Conservation (phyloP, 2,888 invertebrate species). For the Selenia dentaria region DNA sequence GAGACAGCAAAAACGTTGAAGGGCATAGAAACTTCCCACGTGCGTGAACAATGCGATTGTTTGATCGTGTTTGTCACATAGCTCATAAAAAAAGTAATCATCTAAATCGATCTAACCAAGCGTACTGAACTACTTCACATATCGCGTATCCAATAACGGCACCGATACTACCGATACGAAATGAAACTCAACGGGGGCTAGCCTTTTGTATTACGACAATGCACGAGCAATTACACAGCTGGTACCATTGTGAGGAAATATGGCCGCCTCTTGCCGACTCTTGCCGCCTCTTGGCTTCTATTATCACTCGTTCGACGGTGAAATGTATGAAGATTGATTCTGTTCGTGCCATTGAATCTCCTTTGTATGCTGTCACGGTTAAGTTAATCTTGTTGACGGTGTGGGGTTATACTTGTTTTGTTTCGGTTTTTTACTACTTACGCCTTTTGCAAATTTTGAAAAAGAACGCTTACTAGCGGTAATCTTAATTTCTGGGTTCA, state of each 20-base stretch:
- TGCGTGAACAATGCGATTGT: conserved; percentile 17
- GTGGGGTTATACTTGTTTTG: neutral
- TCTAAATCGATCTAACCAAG: conserved; percentile 17
- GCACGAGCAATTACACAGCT: conserved; percentile 61
- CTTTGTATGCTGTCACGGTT: conserved; percentile 40
- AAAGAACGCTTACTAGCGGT: too few species aligned
- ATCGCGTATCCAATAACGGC: conserved; percentile 32
- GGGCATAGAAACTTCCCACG: conserved; percentile 11
- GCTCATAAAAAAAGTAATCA: conserved; percentile 21
- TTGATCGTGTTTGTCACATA: conserved; percentile 19
- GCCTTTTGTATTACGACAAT: conserved; percentile 60
- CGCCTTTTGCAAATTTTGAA: too few species aligned
- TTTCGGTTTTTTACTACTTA: too few species aligned
- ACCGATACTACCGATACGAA: conserved; percentile 22
- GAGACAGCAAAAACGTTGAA: conserved; percentile 2
- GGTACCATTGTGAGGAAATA: conserved; percentile 53
- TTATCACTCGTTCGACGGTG: conserved; percentile 51
- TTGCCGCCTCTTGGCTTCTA: conserved; percentile 43
- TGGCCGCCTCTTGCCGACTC: conserved; percentile 32
- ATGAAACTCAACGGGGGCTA: conserved; percentile 46
- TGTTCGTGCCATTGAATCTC: conserved; percentile 46
- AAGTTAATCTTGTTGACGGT: conserved; percentile 26
- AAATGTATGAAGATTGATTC: conserved; percentile 61
- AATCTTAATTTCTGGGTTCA: too few species aligned
- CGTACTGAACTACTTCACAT: conserved; percentile 23